Conservation (phyloP, 2,888 invertebrate genomes). For the Dioctria rufipes region DNA sequence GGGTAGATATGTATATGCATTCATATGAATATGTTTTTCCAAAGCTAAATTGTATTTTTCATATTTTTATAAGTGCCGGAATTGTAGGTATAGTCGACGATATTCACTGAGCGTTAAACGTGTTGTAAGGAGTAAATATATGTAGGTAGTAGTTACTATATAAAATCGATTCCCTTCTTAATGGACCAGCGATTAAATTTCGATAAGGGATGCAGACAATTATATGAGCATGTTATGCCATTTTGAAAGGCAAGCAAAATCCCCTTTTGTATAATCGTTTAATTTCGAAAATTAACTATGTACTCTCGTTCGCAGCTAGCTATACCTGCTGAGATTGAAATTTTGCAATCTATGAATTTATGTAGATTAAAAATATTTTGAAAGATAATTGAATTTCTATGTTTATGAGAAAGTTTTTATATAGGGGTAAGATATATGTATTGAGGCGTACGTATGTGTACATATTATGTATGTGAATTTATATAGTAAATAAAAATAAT, state of each 20-base stretch:
- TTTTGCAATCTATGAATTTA: constrained; percentile 12
- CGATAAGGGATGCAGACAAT: not conserved
- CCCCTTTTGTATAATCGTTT: constrained; percentile 20
- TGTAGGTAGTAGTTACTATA: not conserved
- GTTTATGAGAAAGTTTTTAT: not conserved
- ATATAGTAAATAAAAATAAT: too few species aligned
- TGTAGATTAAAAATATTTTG: constrained; percentile 14
- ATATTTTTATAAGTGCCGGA: not conserved
- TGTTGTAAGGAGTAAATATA: not conserved
- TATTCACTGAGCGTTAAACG: too few species aligned
- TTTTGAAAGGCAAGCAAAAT: not conserved
- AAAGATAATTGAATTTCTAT: constrained; percentile 17
- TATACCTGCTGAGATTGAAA: constrained; percentile 31
- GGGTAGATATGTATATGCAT: too few species aligned
- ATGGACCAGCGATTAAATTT: constrained; percentile 38
- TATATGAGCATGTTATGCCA: not conserved
- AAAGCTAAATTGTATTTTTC: constrained; percentile 14
- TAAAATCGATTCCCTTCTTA: constrained; percentile 38
- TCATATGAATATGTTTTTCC: too few species aligned
- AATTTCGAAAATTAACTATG: constrained; percentile 30
- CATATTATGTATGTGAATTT: too few species aligned
- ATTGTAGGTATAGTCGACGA: constrained; percentile 1
- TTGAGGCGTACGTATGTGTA: too few species aligned
- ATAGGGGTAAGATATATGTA: not conserved
- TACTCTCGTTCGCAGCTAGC: too few species aligned